Evolutionary conservation across 2,113 vertebrate genomes (phyloP).

Genomic region (Eulacestoma nigropectus): DNA sequence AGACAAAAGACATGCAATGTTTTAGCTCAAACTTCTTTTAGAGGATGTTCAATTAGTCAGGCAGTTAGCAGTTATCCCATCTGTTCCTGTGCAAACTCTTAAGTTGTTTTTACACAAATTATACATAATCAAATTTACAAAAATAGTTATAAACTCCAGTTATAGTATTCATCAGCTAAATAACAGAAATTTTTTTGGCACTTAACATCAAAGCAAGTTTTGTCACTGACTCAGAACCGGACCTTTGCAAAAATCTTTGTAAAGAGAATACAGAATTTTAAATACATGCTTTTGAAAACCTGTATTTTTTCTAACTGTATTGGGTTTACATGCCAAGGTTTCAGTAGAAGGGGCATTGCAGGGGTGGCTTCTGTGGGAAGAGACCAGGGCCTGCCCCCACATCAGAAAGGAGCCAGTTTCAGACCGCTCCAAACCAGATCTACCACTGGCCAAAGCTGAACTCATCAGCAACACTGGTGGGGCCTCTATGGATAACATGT

Average conservation of each 20-base stretch:
- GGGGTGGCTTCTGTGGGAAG: neutral
- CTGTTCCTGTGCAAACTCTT: conserved; percentile 22
- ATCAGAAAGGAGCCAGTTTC: neutral
- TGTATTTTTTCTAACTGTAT: neutral
- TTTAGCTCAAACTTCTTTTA: neutral
- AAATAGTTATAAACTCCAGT: neutral
- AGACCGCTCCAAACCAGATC: neutral
- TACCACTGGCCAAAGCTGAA: neutral
- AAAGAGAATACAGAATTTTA: neutral
- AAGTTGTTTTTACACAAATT: conserved; percentile 4
- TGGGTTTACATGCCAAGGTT: neutral
- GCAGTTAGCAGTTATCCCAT: conserved; percentile 27
- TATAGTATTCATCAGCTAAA: neutral
- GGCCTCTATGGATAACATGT: neutral
- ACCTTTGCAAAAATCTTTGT: neutral
- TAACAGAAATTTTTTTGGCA: neutral
- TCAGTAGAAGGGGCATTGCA: neutral
- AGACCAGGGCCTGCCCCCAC: too few relatives aligned
- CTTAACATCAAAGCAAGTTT: neutral
- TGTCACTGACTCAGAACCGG: neutral
- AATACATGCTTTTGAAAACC: neutral
- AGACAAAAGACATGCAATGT: neutral
- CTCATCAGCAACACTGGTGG: neutral
- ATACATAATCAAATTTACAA: neutral
- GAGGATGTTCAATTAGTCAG: conserved; percentile 17